These are phyloP conservation scores for Caenorhabditis imperialis DNA, from an alignment of 2,888 invertebrate species.

Conservation along the genomic window DNA sequence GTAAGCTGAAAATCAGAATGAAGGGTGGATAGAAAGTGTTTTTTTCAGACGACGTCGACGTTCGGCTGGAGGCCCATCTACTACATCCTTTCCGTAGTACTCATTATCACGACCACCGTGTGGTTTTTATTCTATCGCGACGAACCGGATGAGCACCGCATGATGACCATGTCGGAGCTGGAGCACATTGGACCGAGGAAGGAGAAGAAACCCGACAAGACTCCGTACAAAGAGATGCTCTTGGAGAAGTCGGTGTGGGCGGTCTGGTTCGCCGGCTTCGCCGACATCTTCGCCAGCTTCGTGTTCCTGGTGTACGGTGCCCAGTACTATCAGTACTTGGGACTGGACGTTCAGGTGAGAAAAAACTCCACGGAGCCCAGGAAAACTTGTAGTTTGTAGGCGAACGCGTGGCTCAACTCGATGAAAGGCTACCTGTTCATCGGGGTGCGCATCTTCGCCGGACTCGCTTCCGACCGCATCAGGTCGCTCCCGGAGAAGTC, in stretches of 20 bases:
- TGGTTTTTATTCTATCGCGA: conserved; percentile 52
- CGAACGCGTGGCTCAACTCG: conserved; percentile 56
- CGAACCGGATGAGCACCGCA: conserved; percentile 39
- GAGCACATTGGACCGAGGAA: conserved; percentile 33
- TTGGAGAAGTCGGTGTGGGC: conserved; percentile 49
- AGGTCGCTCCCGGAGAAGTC: conserved; percentile 42
- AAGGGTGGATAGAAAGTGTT: background rate
- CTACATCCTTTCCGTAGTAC: conserved; percentile 51
- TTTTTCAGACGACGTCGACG: conserved; percentile 45
- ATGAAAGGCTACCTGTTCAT: conserved; percentile 54
- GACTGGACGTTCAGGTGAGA: conserved; percentile 48
- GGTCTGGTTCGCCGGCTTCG: conserved; percentile 58
- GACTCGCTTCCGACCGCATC: conserved; percentile 52
- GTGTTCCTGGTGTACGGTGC: conserved; percentile 57
- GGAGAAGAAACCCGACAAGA: conserved; percentile 21
- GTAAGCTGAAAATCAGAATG: conserved; percentile 28
- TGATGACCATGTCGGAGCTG: conserved; percentile 35
- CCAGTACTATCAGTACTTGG: conserved; percentile 56
- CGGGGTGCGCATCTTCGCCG: conserved; percentile 47
- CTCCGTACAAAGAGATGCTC: conserved; percentile 50
- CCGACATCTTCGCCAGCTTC: conserved; percentile 59
- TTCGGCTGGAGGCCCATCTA: conserved; percentile 60
- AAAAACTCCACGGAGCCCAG: background rate
- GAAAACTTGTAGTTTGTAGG: conserved; percentile 23
- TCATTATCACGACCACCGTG: conserved; percentile 23